These are phyloP conservation scores for Redunca redunca DNA, from an alignment of 2,113 vertebrate species.

Conservation along the genomic window DNA sequence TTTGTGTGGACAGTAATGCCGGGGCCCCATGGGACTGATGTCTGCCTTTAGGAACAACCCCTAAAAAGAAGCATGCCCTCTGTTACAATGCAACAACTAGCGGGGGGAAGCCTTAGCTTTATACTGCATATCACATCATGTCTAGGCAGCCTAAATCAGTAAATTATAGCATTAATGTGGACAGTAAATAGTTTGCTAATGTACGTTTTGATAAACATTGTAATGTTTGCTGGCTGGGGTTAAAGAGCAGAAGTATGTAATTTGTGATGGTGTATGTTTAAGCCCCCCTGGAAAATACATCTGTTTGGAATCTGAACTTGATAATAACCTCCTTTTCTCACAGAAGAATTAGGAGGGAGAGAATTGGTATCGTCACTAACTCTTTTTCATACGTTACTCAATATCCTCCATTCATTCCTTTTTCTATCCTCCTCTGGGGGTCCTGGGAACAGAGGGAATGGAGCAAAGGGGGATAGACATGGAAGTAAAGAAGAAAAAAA, in stretches of 20 bases:
- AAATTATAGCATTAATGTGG: constrained; percentile 5
- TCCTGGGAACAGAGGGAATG: neutral
- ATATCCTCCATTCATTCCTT: neutral
- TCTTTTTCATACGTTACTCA: neutral
- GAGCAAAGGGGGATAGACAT: neutral
- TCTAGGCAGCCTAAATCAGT: neutral
- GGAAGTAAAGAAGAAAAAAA: neutral
- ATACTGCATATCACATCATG: neutral
- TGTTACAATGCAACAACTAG: neutral
- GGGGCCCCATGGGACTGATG: neutral
- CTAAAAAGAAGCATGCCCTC: neutral
- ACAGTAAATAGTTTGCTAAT: constrained; percentile 3
- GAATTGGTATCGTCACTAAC: neutral
- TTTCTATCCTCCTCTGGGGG: neutral
- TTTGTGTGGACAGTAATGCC: neutral
- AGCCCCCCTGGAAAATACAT: neutral
- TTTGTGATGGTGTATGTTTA: neutral
- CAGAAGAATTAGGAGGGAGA: neutral
- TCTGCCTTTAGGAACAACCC: neutral
- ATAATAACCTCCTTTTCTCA: neutral
- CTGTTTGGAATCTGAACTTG: neutral
- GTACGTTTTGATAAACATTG: neutral
- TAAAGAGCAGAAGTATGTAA: neutral
- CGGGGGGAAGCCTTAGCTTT: neutral
- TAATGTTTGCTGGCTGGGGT: neutral